These are phyloP conservation scores for Galaxea fascicularis DNA, from an alignment of 92 coral and sea anemone species.

Conservation along the genomic window DNA sequence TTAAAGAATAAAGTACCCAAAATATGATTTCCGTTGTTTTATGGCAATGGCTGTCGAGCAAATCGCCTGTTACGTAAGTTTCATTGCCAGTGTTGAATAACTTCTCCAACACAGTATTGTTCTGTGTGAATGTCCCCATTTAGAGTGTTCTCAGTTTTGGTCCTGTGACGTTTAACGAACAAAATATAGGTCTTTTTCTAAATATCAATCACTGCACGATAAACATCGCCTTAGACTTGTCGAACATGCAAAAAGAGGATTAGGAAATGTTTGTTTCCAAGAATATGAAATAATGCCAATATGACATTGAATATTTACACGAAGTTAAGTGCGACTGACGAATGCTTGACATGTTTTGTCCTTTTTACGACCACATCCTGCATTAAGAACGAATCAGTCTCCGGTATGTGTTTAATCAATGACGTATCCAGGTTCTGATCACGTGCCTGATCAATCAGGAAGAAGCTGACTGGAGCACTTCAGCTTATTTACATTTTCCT, in stretches of 20 bases:
- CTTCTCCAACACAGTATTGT: neutral
- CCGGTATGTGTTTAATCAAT: neutral
- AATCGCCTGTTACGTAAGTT: neutral
- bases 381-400: neutral
- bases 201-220: too few species aligned
- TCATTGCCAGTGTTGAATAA: constrained; percentile 1
- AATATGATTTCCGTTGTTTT: constrained; percentile 44
- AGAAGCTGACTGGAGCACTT: neutral
- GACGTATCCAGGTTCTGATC: neutral
- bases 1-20: constrained; percentile 50
- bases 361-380: neutral
- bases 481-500: neutral
- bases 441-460: neutral
- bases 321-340: constrained; percentile 3
- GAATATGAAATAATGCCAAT: neutral
- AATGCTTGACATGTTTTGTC: neutral
- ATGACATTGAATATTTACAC: constrained; percentile 3
- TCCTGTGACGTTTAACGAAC: neutral
- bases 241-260: too few species aligned
- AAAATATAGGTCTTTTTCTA: neutral
- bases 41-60: constrained; percentile 6
- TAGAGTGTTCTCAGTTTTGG: neutral
- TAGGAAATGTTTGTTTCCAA: neutral
- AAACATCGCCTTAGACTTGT: neutral
- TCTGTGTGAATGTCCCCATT: neutral